Evolutionary conservation across 1,140 invertebrate species (phyloP).

Genomic region (Eumaeus atala): DNA sequence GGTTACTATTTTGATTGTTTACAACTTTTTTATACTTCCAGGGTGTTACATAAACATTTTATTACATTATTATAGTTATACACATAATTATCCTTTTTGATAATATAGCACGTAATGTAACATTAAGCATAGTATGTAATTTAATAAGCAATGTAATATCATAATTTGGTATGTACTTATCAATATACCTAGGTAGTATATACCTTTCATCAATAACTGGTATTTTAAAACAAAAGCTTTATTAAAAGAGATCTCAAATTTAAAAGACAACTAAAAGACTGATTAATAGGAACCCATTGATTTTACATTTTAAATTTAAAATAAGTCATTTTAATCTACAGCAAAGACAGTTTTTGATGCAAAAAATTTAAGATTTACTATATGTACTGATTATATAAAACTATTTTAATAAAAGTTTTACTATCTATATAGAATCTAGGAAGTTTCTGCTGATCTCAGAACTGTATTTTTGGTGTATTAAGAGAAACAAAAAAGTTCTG

Average conservation of each 20-base stretch:
- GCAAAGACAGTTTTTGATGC: too few relatives aligned
- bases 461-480: too few relatives aligned
- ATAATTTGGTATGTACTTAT: background rate
- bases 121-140: too few relatives aligned
- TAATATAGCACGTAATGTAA: too few relatives aligned
- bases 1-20: slow-evolving; percentile 5
- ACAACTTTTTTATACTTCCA: slow-evolving; percentile 4
- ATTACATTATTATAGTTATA: background rate
- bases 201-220: background rate
- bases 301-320: slow-evolving; percentile 2
- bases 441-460: too few relatives aligned
- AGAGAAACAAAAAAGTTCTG: too few relatives aligned
- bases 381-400: background rate
- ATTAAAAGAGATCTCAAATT: slow-evolving; percentile 12
- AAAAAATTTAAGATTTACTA: background rate
- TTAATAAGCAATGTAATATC: too few relatives aligned
- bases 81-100: too few relatives aligned
- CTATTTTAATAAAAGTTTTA: background rate
- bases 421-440: too few relatives aligned
- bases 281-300: slow-evolving; percentile 15
- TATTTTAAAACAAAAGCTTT: too few relatives aligned
- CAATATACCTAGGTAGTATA: background rate
- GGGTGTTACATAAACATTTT: background rate
- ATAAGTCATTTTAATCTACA: slow-evolving; percentile 9
- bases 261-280: slow-evolving; percentile 13